These are phyloP conservation scores for Drosophila santomea DNA, from an alignment of 1,140 invertebrate genomes.

Conservation along the genomic window DNA sequence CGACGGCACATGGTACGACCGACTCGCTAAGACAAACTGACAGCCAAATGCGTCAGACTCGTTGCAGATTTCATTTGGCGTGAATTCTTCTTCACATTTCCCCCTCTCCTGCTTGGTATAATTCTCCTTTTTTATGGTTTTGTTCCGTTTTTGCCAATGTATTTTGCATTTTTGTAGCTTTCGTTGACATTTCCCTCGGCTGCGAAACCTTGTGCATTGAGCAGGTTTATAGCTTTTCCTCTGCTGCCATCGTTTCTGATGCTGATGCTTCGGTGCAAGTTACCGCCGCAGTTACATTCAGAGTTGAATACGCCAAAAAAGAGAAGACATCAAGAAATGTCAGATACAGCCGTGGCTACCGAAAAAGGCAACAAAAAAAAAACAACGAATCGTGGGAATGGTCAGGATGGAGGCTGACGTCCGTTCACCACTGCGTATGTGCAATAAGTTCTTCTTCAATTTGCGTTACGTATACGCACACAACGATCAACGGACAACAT, in stretches of 20 bases:
- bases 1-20: slow-evolving; percentile 42
- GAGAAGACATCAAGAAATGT: slow-evolving; percentile 25
- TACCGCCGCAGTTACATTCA: slow-evolving; percentile 36
- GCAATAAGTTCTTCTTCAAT: slow-evolving; percentile 40
- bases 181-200: slow-evolving; percentile 18
- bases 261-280: slow-evolving; percentile 8
- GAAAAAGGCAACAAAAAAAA: slow-evolving; percentile 17
- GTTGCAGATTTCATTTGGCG: slow-evolving; percentile 74
- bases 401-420: not conserved
- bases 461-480: slow-evolving; percentile 19
- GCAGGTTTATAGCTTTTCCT: slow-evolving; percentile 44
- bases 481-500: slow-evolving; percentile 1
- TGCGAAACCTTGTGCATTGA: slow-evolving; percentile 31
- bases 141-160: slow-evolving; percentile 46
- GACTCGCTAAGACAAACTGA: slow-evolving; percentile 72
- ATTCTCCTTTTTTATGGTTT: slow-evolving; percentile 30
- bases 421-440: slow-evolving; percentile 31
- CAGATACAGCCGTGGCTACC: slow-evolving; percentile 35
- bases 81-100: slow-evolving; percentile 54
- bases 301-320: slow-evolving; percentile 8
- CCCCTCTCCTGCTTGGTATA: not conserved
- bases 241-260: not conserved
- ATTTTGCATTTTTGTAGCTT: slow-evolving; percentile 59
- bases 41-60: slow-evolving; percentile 77
- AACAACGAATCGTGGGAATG: slow-evolving; percentile 18